A percentile compares a stretch with the other conserved stretches of the same genome.
Conservation (phyloP, 2,113 vertebrate genomes). For the Leiothrix lutea region DNA sequence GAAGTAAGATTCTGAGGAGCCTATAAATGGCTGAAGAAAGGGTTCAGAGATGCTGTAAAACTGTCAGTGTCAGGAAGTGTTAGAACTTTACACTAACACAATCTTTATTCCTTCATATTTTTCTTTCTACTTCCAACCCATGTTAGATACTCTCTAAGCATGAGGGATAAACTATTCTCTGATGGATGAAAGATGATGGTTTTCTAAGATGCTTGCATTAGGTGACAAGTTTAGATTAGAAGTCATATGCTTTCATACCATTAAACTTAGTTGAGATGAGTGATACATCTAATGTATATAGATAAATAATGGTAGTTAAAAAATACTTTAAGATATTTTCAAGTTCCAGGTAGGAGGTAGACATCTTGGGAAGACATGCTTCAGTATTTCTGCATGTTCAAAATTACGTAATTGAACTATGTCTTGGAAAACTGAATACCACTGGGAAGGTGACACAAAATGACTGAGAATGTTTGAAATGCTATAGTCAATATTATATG, state of each 20-base stretch:
- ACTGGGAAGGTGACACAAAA: background rate
- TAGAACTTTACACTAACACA: background rate
- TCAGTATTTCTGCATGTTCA: background rate
- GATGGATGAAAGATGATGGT: background rate
- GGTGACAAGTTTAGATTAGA: background rate
- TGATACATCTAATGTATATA: background rate
- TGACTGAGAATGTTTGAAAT: background rate
- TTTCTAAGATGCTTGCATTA: background rate
- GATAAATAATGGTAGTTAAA: background rate
- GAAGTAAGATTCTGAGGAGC: background rate
- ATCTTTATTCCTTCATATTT: background rate
- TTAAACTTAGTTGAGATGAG: background rate
- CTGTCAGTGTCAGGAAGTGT: background rate
- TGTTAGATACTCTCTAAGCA: background rate
- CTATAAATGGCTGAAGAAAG: background rate
- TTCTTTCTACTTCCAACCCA: background rate
- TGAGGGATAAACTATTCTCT: background rate
- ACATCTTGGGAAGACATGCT: background rate
- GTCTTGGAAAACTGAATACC: background rate
- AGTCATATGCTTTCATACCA: rapidly evolving
- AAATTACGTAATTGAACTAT: background rate
- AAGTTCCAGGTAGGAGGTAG: background rate
- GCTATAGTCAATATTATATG: background rate
- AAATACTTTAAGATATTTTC: background rate
- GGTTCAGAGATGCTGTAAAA: background rate